phyloP scores from a whole-genome alignment of 1,140 invertebrate genomes.

The Dendroctonus valens region DNA sequence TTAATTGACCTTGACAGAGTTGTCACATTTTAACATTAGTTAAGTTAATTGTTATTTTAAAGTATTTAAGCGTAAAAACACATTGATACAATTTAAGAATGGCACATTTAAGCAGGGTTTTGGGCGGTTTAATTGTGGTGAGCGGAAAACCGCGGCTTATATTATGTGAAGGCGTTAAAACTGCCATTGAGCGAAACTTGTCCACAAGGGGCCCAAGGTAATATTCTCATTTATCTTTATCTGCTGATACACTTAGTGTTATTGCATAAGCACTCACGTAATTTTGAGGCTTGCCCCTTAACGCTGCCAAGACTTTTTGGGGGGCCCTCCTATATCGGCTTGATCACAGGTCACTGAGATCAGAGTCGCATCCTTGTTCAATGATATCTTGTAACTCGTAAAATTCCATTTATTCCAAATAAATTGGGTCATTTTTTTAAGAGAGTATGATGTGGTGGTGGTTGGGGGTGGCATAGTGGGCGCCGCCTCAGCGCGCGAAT shows the following conservation, averaged over 20 bases:
- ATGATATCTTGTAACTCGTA: too few relatives aligned
- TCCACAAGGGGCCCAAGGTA: neutral
- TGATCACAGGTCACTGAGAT: too few relatives aligned
- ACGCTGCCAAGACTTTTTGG: too few relatives aligned
- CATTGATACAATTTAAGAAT: neutral
- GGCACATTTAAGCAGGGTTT: conserved; percentile 3
- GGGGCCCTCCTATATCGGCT: too few relatives aligned
- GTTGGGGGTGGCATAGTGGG: conserved; percentile 98
- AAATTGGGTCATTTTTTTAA: neutral
- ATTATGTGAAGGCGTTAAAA: conserved; percentile 9
- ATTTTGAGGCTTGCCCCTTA: too few relatives aligned
- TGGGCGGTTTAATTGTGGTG: conserved; percentile 4
- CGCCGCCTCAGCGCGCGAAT: conserved; percentile 86
- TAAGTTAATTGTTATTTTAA: too few relatives aligned
- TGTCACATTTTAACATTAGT: too few relatives aligned
- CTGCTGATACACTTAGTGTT: too few relatives aligned
- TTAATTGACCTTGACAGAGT: too few relatives aligned
- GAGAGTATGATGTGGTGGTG: conserved; percentile 69
- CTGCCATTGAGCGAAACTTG: neutral
- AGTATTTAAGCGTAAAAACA: neutral
- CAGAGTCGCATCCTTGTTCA: too few relatives aligned
- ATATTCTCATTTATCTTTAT: neutral
- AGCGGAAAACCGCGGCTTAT: neutral
- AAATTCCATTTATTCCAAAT: too few relatives aligned
- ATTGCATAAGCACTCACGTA: too few relatives aligned